Percentiles rank a stretch among this genome's conserved stretches.
Evolutionary conservation across 2,113 vertebrate genomes (phyloP).

Genomic region (Cariama cristata): DNA sequence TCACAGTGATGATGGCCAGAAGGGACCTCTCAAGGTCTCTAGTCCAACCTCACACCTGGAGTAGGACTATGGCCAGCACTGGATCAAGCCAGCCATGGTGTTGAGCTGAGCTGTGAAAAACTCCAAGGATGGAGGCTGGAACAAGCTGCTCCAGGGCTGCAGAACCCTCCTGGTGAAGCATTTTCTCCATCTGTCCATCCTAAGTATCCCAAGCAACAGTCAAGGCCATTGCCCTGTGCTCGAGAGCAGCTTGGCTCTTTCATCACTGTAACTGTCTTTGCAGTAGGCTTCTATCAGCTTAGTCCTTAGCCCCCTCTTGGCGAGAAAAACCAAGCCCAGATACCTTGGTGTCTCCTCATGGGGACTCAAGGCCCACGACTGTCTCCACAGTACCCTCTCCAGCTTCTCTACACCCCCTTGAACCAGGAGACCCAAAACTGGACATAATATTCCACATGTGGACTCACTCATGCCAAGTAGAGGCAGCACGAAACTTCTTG

Average conservation of each 20-base stretch:
- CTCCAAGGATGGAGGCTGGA: neutral
- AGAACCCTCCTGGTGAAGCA: neutral
- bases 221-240: neutral
- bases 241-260: neutral
- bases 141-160: neutral
- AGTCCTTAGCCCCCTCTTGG: neutral
- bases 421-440: neutral
- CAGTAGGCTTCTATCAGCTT: neutral
- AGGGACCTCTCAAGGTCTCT: neutral
- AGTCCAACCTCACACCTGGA: neutral
- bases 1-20: neutral
- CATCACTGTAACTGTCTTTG: neutral
- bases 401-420: neutral
- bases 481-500: neutral
- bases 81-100: neutral
- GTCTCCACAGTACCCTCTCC: neutral
- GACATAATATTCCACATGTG: neutral
- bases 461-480: neutral
- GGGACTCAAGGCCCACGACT: neutral
- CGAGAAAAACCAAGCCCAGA: neutral
- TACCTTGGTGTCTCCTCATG: neutral
- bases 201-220: neutral
- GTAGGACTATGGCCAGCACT: neutral
- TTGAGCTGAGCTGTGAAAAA: neutral
- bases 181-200: neutral